Evolutionary conservation across 1,140 invertebrate genomes (phyloP).

Genomic region (Leptopilina clavipes): DNA sequence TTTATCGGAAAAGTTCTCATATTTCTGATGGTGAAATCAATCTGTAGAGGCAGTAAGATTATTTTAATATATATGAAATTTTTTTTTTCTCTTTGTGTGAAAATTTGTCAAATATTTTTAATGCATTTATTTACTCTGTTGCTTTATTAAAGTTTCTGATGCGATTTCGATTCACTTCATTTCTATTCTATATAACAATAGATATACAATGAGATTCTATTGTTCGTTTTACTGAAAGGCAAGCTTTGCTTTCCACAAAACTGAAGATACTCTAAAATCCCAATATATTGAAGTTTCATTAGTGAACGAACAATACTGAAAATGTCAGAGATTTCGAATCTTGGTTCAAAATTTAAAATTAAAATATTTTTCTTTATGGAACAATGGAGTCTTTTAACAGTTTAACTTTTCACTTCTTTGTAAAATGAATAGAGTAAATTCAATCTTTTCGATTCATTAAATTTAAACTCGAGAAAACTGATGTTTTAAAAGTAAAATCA

Average conservation of each 20-base stretch:
- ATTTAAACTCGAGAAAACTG: no score
- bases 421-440: no score
- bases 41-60: neutral
- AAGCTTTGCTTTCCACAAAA: slow-evolving; percentile 17
- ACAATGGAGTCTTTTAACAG: neutral
- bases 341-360: neutral
- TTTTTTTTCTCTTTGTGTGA: neutral
- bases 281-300: slow-evolving; percentile 25
- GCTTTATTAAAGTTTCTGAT: slow-evolving; percentile 24
- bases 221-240: slow-evolving; percentile 13
- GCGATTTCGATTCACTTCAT: slow-evolving; percentile 17
- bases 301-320: neutral
- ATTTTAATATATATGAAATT: neutral
- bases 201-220: slow-evolving; percentile 23
- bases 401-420: no score
- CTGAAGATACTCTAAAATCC: slow-evolving; percentile 15
- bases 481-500: no score
- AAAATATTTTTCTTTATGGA: neutral
- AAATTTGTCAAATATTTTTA: neutral
- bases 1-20: no score
- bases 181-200: neutral
- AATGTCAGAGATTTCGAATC: neutral
- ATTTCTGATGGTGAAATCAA: no score
- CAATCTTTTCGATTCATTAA: no score
- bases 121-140: neutral